Base-by-base conservation (phyloP, 2,113 vertebrate species). In the Spizaetus ornatus region DNA sequence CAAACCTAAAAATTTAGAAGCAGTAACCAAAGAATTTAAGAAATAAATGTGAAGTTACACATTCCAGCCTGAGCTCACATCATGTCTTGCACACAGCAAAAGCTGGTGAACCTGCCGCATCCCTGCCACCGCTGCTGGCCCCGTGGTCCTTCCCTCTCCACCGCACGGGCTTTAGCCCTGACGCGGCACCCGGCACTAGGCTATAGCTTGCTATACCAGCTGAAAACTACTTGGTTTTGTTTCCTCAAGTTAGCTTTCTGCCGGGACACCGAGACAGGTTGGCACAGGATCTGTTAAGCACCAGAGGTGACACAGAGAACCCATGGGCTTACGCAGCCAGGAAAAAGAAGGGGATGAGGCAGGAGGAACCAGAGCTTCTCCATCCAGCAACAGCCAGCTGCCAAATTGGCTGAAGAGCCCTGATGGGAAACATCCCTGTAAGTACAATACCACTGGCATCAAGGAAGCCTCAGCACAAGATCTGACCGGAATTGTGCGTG, bases 401-500 rank as follows among this genome's bases (percentile, higher is more conserved):
- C 42, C 66, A 62, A 56, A 50, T 2, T 7, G 26, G 36, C 25
- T 21, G 34, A 31, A 52, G 20, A 66, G 16, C 29, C 45, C 61
- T 29, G 11, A 25, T 19, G 20, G 32, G 62, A 59, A 48, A 11
- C 1, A 0, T 59, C 20, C 48, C 38, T 42, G 3, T 36, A 70
- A 50, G 34, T 14, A 40, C 48, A 47, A 5, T 11, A 20, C 16
- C 56, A 5, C 31, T 21, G 62, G 29, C 31, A 20, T 23, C 18
- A 7, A 52, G 32, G 26, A 70, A 81, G 11, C 31, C 47, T 31
- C 67, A 38, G 69, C 29, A n/a, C 16, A 36, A 71, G 21, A 29
- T 43, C 21, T 34, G 23, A 17, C 25, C 40, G 1, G 11, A 58
- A 6, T 3, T 36, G 21, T 38, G 10, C 2, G 0, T 38, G 9